A percentile compares a stretch with the other conserved stretches of the same genome.
Conservation (phyloP, 2,113 vertebrate species). For the Perccottus glenii region DNA sequence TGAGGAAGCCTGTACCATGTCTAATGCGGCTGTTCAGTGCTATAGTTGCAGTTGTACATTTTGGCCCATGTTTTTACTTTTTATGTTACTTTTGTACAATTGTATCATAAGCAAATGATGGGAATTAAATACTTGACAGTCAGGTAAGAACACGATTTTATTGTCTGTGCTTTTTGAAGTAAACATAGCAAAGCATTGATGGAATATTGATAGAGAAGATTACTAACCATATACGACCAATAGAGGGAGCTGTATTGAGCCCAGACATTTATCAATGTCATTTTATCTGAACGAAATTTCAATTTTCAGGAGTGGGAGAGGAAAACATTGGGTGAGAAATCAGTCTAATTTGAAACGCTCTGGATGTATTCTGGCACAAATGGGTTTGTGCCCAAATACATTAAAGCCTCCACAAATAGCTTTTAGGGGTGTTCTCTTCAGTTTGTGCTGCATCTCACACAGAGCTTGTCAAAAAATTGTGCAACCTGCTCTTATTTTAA, state of each 20-base stretch:
- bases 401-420: constrained; percentile 73
- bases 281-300: constrained; percentile 79
- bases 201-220: constrained; percentile 17
- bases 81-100: neutral
- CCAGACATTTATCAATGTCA: constrained; percentile 71
- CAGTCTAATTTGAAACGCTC: constrained; percentile 74
- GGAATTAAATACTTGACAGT: neutral
- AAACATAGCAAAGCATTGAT: constrained; percentile 22
- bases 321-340: constrained; percentile 78
- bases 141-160: neutral
- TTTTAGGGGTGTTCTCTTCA: constrained; percentile 69
- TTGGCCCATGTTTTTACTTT: constrained; percentile 36
- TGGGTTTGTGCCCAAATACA: constrained; percentile 73
- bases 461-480: constrained; percentile 74
- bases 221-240: constrained; percentile 45
- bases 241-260: constrained; percentile 71
- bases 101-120: too few relatives aligned
- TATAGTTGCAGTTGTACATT: constrained; percentile 48
- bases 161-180: constrained; percentile 4
- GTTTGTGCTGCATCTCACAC: constrained; percentile 67
- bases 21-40: constrained; percentile 60
- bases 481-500: constrained; percentile 64
- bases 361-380: constrained; percentile 77
- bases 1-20: constrained; percentile 54
- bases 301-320: constrained; percentile 79